phyloP scores from a whole-genome alignment of 2,113 vertebrate genomes.

The Xenus cinereus region DNA sequence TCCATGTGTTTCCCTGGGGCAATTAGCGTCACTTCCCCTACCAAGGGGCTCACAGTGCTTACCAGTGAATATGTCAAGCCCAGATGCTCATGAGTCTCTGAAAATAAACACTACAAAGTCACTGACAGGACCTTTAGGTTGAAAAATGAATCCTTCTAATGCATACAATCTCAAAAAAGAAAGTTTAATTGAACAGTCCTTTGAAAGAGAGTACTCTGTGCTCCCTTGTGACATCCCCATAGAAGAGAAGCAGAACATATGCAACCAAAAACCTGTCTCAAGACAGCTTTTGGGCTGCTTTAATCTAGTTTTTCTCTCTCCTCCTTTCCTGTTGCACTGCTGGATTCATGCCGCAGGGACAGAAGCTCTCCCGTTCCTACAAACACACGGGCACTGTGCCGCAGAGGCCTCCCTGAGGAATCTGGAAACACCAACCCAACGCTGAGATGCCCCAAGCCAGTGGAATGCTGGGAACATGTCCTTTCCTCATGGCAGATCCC shows the following conservation, averaged over 20 bases:
- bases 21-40: neutral
- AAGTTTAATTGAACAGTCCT: neutral
- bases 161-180: neutral
- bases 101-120: constrained; percentile 53
- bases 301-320: neutral
- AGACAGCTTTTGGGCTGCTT: neutral
- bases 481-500: accelerated
- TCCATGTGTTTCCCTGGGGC: neutral
- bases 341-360: neutral
- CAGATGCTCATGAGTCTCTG: constrained; percentile 82
- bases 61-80: constrained; percentile 88
- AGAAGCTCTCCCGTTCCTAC: neutral
- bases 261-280: neutral
- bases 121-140: constrained; percentile 6
- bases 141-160: neutral
- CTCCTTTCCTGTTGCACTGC: neutral
- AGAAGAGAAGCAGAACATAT: neutral
- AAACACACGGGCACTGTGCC: accelerated
- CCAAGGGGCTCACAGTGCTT: constrained; percentile 29
- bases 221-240: neutral
- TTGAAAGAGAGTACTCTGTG: neutral
- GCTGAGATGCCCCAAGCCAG: no score
- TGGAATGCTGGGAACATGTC: accelerated
- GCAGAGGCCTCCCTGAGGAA: accelerated
- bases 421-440: neutral